Conservation (phyloP, 92 coral and sea anemone genomes). For the Porites evermanni region DNA sequence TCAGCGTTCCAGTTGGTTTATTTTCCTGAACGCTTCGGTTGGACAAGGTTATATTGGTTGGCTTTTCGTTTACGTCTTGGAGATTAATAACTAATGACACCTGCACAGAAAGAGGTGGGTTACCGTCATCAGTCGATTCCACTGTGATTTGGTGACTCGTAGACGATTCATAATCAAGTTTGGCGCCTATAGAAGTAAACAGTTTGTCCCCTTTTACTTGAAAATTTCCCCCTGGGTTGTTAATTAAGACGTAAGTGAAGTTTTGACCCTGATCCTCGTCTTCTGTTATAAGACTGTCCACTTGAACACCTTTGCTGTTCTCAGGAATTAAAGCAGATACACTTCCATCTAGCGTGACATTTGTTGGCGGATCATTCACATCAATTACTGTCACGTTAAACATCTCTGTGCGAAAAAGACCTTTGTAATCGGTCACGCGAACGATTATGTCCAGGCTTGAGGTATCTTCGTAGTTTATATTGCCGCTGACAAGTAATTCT, state of each 20-base stretch:
- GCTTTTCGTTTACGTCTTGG: conserved; percentile 83
- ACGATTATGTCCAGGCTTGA: conserved; percentile 69
- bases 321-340: conserved; percentile 72
- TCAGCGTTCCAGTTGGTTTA: conserved; percentile 69
- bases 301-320: conserved; percentile 74
- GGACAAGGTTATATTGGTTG: conserved; percentile 75
- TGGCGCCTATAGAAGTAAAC: conserved; percentile 73
- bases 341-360: conserved; percentile 87
- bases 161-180: conserved; percentile 73
- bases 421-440: conserved; percentile 83
- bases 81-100: conserved; percentile 61
- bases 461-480: conserved; percentile 77
- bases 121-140: conserved; percentile 86
- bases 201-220: conserved; percentile 79
- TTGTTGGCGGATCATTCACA: conserved; percentile 84
- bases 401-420: conserved; percentile 67
- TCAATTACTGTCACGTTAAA: conserved; percentile 77
- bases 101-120: conserved; percentile 68
- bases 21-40: conserved; percentile 64
- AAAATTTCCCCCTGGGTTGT: conserved; percentile 71
- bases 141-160: conserved; percentile 62
- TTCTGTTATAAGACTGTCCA: conserved; percentile 78
- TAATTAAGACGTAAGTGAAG: conserved; percentile 66
- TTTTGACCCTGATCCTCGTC: conserved; percentile 90
- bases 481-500: conserved; percentile 73